These are phyloP conservation scores for Raja brachyura DNA, from an alignment of 2,113 vertebrate species.

Conservation along the genomic window DNA sequence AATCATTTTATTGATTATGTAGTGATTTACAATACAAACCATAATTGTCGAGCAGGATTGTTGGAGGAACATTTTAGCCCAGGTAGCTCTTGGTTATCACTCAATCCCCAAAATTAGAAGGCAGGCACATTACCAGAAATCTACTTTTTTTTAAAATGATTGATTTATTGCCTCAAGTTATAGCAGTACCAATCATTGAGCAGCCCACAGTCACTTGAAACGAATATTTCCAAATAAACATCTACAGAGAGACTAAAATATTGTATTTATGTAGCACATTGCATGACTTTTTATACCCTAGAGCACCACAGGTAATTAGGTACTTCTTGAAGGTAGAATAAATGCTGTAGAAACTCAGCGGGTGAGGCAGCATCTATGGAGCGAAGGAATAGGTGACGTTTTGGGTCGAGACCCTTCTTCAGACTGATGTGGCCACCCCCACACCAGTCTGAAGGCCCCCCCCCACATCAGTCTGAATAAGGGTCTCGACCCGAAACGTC, in stretches of 20 bases:
- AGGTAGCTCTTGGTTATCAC: not conserved
- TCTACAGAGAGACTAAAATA: not conserved
- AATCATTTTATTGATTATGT: not conserved
- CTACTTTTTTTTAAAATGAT: not conserved
- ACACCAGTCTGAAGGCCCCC: too few relatives aligned
- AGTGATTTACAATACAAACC: slow-evolving; percentile 13
- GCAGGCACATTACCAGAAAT: slow-evolving; percentile 4
- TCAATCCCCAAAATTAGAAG: not conserved
- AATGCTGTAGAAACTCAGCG: too few relatives aligned
- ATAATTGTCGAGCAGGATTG: not conserved
- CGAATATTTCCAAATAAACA: not conserved
- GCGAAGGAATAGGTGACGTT: too few relatives aligned
- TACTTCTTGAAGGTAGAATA: too few relatives aligned
- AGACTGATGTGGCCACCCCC: too few relatives aligned
- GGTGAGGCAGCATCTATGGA: too few relatives aligned
- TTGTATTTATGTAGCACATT: too few relatives aligned
- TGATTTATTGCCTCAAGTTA: slow-evolving; percentile 4
- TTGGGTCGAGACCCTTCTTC: too few relatives aligned
- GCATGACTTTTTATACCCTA: too few relatives aligned
- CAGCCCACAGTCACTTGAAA: not conserved
- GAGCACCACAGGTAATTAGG: too few relatives aligned
- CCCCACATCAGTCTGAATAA: too few relatives aligned
- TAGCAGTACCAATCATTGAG: not conserved
- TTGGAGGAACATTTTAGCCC: not conserved
- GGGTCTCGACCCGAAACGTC: too few relatives aligned